Evolutionary conservation across 2,797 vertebrate species (phyloP).

Genomic region (Neostethus bicornis): DNA sequence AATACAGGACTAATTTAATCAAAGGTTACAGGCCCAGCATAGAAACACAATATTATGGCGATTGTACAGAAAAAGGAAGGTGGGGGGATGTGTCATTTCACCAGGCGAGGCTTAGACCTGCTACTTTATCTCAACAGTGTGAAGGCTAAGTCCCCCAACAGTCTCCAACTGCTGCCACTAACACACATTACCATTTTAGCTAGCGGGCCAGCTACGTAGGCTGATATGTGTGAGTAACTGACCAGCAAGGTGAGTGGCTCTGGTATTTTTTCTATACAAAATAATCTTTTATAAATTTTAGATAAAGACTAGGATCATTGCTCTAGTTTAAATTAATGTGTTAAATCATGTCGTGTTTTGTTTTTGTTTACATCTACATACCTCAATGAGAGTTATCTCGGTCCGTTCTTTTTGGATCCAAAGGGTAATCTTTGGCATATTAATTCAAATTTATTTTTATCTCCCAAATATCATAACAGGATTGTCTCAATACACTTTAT

Average conservation of each 20-base stretch:
- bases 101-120: constrained; percentile 74
- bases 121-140: constrained; percentile 76
- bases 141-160: constrained; percentile 72
- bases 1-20: constrained; percentile 80
- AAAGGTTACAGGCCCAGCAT: constrained; percentile 79
- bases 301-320: not conserved
- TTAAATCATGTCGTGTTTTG: not conserved
- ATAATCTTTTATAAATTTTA: constrained; percentile 20
- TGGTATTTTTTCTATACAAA: constrained; percentile 29
- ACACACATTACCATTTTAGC: constrained; percentile 74
- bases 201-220: constrained; percentile 53
- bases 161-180: constrained; percentile 60
- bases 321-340: not conserved
- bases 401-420: constrained; percentile 24
- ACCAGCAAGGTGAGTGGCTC: constrained; percentile 47
- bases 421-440: constrained; percentile 20
- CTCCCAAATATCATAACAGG: no score
- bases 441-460: no score
- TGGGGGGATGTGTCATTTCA: constrained; percentile 71
- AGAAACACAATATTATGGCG: constrained; percentile 79
- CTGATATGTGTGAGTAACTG: constrained; percentile 61
- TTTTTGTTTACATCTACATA: not conserved
- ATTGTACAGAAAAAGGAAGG: constrained; percentile 72
- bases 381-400: not conserved
- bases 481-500: no score